Base-by-base conservation (phyloP, 2,797 vertebrate genomes). In the Podarcis siculus region DNA sequence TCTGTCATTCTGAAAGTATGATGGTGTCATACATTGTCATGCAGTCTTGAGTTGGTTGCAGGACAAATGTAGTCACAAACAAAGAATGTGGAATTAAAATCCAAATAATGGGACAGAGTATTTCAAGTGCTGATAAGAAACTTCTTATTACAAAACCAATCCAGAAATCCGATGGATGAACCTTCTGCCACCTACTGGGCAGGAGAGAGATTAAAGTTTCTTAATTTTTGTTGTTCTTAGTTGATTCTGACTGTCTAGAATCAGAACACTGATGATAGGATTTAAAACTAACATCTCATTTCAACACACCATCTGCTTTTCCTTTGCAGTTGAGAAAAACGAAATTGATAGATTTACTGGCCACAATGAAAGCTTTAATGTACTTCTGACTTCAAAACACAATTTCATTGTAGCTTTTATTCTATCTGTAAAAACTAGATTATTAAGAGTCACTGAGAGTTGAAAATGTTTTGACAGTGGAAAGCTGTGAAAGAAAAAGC, bases 131-230 rank as follows among this genome's bases (percentile, higher is more conserved):
- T 42, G 58, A 4, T 17, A 64, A 64, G n/a, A 84, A 23, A 32
- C 9, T 30, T 73, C 30, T 77, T 73, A 64, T 64, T 42, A 82
- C 37, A 30, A 15, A 82, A 75, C 35, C 30, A 35, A 27, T 13
- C 21, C 71, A n/a, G 72, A 71, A 13, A 79, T 42, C 35, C 35
- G 21, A 27, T 32, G 3, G 55, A 61, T 25, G 3, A 9, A 45
- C 30, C 10, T 0, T 10, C 86, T 94, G 94, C 93, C 88, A 89
- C 82, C 91, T 89, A 78, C 90, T 93, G 94, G 75, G 91, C 81
- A 82, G 58, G 2, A 67, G 13, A 84, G 67, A 79, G 35, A 17
- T 27, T 27, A 10, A 27, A 15, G 66, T 79, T 69, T 88, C 37
- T 10, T 25, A 27, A 76, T 61, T 83, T 45, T 37, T 35, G 2